These are phyloP conservation scores for Listrodromus nycthemerus DNA, from an alignment of 2,888 invertebrate species.

Conservation along the genomic window DNA sequence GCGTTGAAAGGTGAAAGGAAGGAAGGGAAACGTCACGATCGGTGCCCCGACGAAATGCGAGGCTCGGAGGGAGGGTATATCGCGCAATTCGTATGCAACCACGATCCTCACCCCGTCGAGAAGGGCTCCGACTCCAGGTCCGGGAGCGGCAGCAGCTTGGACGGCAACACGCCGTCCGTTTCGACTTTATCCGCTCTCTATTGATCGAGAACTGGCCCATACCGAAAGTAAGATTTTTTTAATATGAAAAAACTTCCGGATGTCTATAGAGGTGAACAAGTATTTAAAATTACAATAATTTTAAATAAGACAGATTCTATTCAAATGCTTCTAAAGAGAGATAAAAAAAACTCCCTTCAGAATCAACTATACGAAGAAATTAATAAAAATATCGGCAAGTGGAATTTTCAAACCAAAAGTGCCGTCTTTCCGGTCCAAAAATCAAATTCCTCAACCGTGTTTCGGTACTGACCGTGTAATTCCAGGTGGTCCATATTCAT, in stretches of 20 bases:
- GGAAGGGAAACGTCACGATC: conserved; percentile 16
- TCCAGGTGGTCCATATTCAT: not conserved
- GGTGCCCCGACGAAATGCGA: conserved; percentile 34
- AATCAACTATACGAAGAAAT: not conserved
- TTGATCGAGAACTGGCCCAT: conserved; percentile 10
- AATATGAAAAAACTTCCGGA: conserved; percentile 1
- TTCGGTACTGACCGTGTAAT: not conserved
- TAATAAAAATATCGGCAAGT: not conserved
- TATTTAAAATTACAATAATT: conserved; percentile 16
- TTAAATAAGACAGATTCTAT: conserved; percentile 33
- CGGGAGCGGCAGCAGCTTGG: conserved; percentile 12
- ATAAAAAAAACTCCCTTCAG: conserved; percentile 16
- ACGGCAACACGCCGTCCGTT: conserved; percentile 35
- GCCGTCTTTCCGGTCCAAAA: too few relatives aligned
- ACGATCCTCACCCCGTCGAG: conserved; percentile 45
- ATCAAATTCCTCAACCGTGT: too few relatives aligned
- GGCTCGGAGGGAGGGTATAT: conserved; percentile 53
- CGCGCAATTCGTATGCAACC: conserved; percentile 67
- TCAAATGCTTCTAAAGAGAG: not conserved
- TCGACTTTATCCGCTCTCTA: conserved; percentile 40
- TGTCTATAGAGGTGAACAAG: conserved; percentile 4
- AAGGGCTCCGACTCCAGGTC: conserved; percentile 3
- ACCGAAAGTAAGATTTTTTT: not conserved
- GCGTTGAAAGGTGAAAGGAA: conserved; percentile 7
- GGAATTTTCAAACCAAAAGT: not conserved